Percentiles rank a stretch among this genome's conserved stretches.
Conservation (phyloP, 2,888 invertebrate species). For the Scaptomyza cyrtandrae region DNA sequence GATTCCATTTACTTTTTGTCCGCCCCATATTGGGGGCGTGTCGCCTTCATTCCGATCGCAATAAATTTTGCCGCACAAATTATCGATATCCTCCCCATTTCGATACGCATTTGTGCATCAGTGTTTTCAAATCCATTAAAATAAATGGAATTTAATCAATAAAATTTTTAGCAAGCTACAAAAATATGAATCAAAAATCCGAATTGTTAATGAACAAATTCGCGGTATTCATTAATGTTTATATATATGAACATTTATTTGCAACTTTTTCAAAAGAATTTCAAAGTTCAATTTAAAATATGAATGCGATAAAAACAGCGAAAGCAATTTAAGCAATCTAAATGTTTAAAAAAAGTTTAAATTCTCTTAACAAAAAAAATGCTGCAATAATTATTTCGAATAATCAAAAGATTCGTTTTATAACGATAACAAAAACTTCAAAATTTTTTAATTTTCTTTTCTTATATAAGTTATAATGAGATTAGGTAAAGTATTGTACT, state of each 20-base stretch:
- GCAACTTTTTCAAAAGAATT: background rate
- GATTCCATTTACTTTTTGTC: conserved; percentile 51
- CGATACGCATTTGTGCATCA: conserved; percentile 5
- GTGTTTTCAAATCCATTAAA: conserved; percentile 55
- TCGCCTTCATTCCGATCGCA: conserved; percentile 68
- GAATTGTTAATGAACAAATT: background rate
- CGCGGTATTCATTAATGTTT: background rate
- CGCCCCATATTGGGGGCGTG: conserved; percentile 62
- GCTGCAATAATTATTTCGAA: no score
- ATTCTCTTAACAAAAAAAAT: no score
- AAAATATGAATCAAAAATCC: background rate
- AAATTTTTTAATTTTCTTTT: no score
- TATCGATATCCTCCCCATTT: conserved; percentile 61
- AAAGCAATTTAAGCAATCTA: background rate
- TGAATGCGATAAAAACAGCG: background rate
- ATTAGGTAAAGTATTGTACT: no score
- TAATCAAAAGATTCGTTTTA: no score
- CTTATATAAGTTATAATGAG: no score
- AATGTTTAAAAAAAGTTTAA: no score
- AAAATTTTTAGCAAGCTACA: conserved; percentile 21
- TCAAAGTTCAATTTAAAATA: conserved; percentile 3
- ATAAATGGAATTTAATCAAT: conserved; percentile 60
- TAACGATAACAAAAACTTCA: no score
- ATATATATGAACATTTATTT: background rate
- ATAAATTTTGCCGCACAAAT: conserved; percentile 76